These are phyloP conservation scores for Stenichneumon culpator DNA, from an alignment of 2,888 invertebrate species.

Conservation along the genomic window DNA sequence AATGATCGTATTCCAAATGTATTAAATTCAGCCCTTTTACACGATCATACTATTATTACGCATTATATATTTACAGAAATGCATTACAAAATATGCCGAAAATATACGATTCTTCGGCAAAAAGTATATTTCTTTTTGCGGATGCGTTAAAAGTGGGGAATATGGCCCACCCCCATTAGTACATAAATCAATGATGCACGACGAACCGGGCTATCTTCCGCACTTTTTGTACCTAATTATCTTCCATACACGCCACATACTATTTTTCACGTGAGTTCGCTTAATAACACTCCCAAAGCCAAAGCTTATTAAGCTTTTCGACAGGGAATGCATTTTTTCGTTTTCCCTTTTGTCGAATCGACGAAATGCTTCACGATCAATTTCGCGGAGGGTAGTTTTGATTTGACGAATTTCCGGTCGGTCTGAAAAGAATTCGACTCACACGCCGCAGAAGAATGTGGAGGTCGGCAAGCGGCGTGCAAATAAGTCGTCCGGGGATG, in stretches of 20 bases:
- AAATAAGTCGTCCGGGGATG: conserved; percentile 78
- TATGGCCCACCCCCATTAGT: too few species aligned
- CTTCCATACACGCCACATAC: background rate
- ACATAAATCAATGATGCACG: too few species aligned
- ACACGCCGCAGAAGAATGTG: conserved; percentile 7
- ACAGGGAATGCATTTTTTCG: background rate
- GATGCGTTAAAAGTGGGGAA: too few species aligned
- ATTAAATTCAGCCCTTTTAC: too few species aligned
- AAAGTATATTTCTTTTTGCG: too few species aligned
- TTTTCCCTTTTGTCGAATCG: background rate
- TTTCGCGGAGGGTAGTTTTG: background rate
- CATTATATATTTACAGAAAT: too few species aligned
- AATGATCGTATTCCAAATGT: too few species aligned
- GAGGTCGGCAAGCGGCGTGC: conserved; percentile 70
- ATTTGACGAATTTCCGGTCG: background rate
- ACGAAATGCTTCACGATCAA: conserved; percentile 1
- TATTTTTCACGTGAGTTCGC: background rate
- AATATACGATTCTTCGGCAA: too few species aligned
- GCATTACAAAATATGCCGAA: too few species aligned
- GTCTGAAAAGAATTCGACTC: conserved; percentile 13
- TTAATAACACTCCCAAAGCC: background rate
- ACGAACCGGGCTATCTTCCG: too few species aligned
- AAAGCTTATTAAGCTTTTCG: background rate
- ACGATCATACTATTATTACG: too few species aligned
- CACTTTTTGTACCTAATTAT: background rate